These are phyloP conservation scores for Drosophila albomicans DNA, from an alignment of 1,140 invertebrate genomes.

Conservation along the genomic window DNA sequence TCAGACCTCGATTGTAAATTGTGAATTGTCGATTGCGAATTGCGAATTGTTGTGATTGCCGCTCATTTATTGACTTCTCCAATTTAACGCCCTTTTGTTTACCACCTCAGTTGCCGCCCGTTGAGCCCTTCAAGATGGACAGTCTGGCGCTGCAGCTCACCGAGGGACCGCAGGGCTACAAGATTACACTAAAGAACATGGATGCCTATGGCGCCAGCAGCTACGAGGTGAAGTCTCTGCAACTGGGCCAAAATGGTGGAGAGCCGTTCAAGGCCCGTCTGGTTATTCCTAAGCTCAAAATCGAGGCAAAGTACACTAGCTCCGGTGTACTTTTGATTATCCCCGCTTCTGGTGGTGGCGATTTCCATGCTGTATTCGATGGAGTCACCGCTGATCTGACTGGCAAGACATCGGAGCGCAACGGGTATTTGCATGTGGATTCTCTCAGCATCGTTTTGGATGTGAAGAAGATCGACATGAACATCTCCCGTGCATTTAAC, in stretches of 20 bases:
- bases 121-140: constrained; percentile 91
- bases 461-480: constrained; percentile 89
- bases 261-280: constrained; percentile 89
- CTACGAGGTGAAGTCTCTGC: constrained; percentile 88
- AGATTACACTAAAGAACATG: constrained; percentile 89
- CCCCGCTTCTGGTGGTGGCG: constrained; percentile 90
- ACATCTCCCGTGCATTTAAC: constrained; percentile 89
- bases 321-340: constrained; percentile 90
- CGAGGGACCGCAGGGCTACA: constrained; percentile 89
- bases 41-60: not conserved
- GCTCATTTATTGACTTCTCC: constrained; percentile 17
- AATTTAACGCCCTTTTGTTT: not conserved
- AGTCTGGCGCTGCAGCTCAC: constrained; percentile 89
- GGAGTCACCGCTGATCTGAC: constrained; percentile 88
- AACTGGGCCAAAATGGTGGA: constrained; percentile 86
- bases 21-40: constrained; percentile 10
- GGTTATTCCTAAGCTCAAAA: constrained; percentile 88
- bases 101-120: constrained; percentile 86
- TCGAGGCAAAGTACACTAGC: constrained; percentile 90
- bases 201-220: constrained; percentile 90
- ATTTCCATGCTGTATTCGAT: constrained; percentile 89
- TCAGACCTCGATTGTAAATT: constrained; percentile 6
- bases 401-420: constrained; percentile 86
- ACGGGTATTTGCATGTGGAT: constrained; percentile 88
- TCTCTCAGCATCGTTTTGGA: constrained; percentile 87